Evolutionary conservation across 2,888 invertebrate genomes (phyloP).

Genomic region (Sphinx pinastri): DNA sequence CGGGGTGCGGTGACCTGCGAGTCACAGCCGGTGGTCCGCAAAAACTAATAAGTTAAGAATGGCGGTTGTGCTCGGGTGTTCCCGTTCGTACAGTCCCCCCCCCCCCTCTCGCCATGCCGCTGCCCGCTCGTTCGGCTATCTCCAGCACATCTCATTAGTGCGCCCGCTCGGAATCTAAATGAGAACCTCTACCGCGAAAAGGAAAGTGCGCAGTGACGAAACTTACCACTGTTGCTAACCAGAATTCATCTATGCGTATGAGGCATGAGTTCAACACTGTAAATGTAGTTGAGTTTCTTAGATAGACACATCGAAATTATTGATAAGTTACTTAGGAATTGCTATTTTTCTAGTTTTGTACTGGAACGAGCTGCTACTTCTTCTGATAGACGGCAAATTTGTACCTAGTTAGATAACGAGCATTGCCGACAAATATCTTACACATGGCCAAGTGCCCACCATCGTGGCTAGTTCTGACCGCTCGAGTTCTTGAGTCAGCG

Average conservation of each 20-base stretch:
- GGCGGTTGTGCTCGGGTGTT: conserved; percentile 19
- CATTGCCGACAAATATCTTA: too few species aligned
- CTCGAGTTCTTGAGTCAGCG: too few species aligned
- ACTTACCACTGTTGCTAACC: not conserved
- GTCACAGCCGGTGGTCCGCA: conserved; percentile 26
- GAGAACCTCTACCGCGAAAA: not conserved
- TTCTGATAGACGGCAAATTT: too few species aligned
- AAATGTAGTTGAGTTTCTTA: too few species aligned
- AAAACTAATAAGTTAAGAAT: conserved; percentile 20
- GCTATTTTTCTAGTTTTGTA: too few species aligned
- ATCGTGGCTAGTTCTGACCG: too few species aligned
- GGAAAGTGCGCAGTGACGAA: not conserved
- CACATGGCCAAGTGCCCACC: too few species aligned
- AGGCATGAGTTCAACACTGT: too few species aligned
- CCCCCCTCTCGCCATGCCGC: not conserved
- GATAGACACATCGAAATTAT: too few species aligned
- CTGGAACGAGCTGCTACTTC: too few species aligned
- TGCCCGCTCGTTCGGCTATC: conserved; percentile 16
- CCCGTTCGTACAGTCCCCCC: not conserved
- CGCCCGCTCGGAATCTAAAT: conserved; percentile 25
- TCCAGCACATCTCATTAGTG: conserved; percentile 33
- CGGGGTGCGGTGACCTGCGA: not conserved
- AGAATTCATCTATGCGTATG: not conserved
- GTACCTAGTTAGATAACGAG: too few species aligned
- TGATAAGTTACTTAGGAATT: too few species aligned